Percentiles rank a stretch among this genome's conserved stretches.
These are phyloP conservation scores for Dolichomitus sp. DNA, from an alignment of 2,888 invertebrate genomes.

Conservation along the genomic window DNA sequence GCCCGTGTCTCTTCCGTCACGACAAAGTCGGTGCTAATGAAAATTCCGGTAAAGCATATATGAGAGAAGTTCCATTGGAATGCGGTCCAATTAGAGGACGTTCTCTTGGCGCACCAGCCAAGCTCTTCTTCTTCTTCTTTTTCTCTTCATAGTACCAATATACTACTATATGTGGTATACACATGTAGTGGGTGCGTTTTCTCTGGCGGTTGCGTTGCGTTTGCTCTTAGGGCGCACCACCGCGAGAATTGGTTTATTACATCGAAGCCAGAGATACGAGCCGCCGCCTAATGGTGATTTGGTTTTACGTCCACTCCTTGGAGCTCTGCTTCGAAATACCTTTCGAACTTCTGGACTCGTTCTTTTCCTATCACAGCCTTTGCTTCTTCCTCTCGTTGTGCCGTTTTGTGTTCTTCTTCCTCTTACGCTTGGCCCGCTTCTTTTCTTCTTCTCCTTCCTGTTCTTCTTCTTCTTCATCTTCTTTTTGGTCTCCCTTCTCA, in stretches of 20 bases:
- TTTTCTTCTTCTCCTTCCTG: conserved; percentile 26
- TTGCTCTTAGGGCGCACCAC: conserved; percentile 27
- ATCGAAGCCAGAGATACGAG: conserved; percentile 74
- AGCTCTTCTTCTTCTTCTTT: conserved; percentile 17
- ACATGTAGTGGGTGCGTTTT: conserved; percentile 49
- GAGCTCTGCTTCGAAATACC: conserved; percentile 45
- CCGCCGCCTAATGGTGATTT: conserved; percentile 76
- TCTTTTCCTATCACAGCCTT: conserved; percentile 38
- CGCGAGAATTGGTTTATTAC: conserved; percentile 81
- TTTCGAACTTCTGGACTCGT: conserved; percentile 29
- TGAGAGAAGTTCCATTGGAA: conserved; percentile 76
- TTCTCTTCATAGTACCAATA: conserved; percentile 23
- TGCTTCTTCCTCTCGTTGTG: conserved; percentile 9
- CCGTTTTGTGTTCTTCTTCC: conserved; percentile 42
- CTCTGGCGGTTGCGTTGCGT: conserved; percentile 27
- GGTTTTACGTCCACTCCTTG: conserved; percentile 61
- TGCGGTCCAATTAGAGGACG: conserved; percentile 84
- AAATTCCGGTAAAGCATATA: conserved; percentile 81
- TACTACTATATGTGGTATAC: conserved; percentile 14
- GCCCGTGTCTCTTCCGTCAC: conserved; percentile 75
- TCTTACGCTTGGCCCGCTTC: conserved; percentile 52
- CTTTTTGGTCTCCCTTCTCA: conserved; percentile 26
- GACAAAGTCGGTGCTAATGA: conserved; percentile 83
- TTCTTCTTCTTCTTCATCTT: conserved; percentile 20
- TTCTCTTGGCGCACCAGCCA: conserved; percentile 63